phyloP scores from a whole-genome alignment of 2,113 vertebrate species.

The Progne subis region DNA sequence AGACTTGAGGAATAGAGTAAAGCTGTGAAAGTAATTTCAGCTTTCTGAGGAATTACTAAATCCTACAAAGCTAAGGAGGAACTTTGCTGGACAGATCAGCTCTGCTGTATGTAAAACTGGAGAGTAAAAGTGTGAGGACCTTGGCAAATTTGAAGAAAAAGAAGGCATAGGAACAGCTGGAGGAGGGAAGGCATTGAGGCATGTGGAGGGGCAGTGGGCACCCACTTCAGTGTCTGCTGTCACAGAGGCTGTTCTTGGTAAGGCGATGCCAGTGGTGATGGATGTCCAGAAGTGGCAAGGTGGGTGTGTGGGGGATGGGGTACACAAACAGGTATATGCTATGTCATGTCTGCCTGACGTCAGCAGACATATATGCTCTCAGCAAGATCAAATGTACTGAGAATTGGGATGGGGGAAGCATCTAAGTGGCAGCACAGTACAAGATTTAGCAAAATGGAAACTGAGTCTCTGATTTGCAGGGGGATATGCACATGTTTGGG shows the following conservation, averaged over 20 bases:
- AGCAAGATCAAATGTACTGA: not conserved
- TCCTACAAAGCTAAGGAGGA: slow-evolving; percentile 36
- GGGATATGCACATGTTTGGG: not conserved
- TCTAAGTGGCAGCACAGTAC: slow-evolving; percentile 39
- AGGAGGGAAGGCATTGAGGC: not conserved
- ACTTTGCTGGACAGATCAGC: slow-evolving; percentile 71
- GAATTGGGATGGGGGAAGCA: not conserved
- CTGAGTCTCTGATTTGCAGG: not conserved
- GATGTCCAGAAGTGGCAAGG: not conserved
- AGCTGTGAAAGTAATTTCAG: not conserved
- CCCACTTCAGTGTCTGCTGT: not conserved
- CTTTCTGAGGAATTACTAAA: slow-evolving; percentile 17
- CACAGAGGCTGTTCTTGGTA: not conserved
- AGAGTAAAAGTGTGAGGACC: not conserved
- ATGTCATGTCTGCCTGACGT: slow-evolving; percentile 32
- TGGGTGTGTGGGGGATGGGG: not conserved
- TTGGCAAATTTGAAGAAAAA: not conserved
- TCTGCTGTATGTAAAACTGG: slow-evolving; percentile 21
- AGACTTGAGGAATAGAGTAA: not conserved
- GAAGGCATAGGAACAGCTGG: not conserved
- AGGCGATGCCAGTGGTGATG: not conserved
- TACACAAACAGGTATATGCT: not conserved
- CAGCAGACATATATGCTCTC: slow-evolving; percentile 10
- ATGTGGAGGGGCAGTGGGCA: not conserved
- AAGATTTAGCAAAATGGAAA: slow-evolving; percentile 50